Percentiles rank a stretch among this genome's conserved stretches.
Evolutionary conservation across 53 echinoderm and acorn worm genomes (phyloP).

Genomic region (Arbacia lixula): DNA sequence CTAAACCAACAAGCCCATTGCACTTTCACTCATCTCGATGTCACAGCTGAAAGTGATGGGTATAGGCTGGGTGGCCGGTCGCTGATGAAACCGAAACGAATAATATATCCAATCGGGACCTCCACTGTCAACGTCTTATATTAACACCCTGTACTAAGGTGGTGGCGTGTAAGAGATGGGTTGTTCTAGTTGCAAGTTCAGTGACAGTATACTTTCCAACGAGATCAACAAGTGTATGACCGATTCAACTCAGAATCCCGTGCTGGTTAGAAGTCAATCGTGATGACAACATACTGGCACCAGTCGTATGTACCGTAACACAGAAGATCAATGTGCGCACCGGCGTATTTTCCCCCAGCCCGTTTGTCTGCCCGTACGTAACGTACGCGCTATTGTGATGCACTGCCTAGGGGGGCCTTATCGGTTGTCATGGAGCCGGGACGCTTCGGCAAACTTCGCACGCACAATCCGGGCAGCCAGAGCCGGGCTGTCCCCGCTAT

Average conservation of each 20-base stretch:
- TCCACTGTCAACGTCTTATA: no score
- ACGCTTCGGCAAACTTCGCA: slow-evolving; percentile 45
- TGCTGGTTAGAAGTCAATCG: slow-evolving; percentile 1
- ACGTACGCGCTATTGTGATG: not conserved
- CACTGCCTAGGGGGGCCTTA: not conserved
- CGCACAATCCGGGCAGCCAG: not conserved
- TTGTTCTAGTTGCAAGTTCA: no score
- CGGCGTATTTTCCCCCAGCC: not conserved
- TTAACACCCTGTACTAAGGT: no score
- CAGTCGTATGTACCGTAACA: not conserved
- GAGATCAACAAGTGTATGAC: slow-evolving; percentile 24
- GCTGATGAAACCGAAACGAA: not conserved
- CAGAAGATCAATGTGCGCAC: not conserved
- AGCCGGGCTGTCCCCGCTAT: no score
- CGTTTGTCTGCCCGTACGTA: not conserved
- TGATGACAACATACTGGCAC: not conserved
- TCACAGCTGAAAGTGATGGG: not conserved
- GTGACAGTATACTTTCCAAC: no score
- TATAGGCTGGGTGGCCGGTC: not conserved
- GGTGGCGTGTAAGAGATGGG: no score
- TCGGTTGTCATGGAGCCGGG: slow-evolving; percentile 49
- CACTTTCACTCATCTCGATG: not conserved
- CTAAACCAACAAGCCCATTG: not conserved
- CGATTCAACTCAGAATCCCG: no score
- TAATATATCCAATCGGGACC: not conserved